A percentile compares a stretch with the other conserved stretches of the same genome.
These are phyloP conservation scores for Leptobrachium leishanense DNA, from an alignment of 2,113 vertebrate species.

Conservation along the genomic window DNA sequence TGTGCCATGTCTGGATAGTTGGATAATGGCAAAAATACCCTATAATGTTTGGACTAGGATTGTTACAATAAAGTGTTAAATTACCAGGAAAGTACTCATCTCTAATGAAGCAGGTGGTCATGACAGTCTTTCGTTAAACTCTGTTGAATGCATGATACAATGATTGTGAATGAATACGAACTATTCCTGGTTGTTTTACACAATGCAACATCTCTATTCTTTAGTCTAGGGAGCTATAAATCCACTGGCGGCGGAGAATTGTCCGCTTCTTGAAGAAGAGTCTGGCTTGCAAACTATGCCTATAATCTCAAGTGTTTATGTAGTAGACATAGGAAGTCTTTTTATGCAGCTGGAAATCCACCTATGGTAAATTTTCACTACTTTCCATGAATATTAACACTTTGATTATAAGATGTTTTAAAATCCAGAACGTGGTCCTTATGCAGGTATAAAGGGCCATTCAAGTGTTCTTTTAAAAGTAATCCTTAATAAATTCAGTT, in stretches of 20 bases:
- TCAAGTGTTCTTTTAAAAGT: too few species aligned
- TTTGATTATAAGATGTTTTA: not conserved
- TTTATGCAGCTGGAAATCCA: too few species aligned
- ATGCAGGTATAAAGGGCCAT: too few species aligned
- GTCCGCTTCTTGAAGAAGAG: not conserved
- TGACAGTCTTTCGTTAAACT: conserved; percentile 32
- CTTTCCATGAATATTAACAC: not conserved
- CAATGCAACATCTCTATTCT: not conserved
- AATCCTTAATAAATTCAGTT: too few species aligned
- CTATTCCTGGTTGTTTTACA: not conserved
- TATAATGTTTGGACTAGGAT: conserved; percentile 20
- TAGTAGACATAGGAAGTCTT: not conserved
- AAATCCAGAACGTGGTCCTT: not conserved
- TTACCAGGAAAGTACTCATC: not conserved
- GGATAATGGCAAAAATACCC: conserved; percentile 27
- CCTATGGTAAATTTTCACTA: too few species aligned
- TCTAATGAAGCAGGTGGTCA: conserved; percentile 29
- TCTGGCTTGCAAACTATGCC: not conserved
- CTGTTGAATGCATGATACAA: conserved; percentile 1
- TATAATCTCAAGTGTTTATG: not conserved
- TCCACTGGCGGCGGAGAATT: too few species aligned
- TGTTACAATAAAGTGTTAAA: conserved; percentile 11
- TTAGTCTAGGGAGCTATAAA: too few species aligned
- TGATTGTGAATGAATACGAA: conserved; percentile 3
- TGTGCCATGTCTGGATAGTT: conserved; percentile 17